phyloP scores from a whole-genome alignment of 2,888 invertebrate genomes.

The Slavum lentiscoides region DNA sequence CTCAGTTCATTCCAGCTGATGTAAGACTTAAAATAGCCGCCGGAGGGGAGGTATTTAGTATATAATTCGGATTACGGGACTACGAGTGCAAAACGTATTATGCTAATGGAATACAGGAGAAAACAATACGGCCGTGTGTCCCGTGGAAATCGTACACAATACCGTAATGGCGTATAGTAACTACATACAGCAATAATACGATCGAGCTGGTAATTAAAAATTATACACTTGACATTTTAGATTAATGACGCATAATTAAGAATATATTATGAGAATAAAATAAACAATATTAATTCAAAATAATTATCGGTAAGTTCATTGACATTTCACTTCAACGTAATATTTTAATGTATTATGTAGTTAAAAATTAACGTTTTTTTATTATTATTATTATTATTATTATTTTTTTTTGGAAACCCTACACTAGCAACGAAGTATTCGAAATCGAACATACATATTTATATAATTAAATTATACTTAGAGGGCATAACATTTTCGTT shows the following conservation, averaged over 20 bases:
- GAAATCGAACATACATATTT: too few relatives aligned
- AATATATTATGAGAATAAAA: too few relatives aligned
- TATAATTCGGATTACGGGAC: constrained; percentile 19
- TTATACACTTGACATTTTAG: constrained; percentile 31
- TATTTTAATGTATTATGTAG: too few relatives aligned
- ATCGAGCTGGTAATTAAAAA: constrained; percentile 28
- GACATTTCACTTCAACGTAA: too few relatives aligned
- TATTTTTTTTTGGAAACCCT: too few relatives aligned
- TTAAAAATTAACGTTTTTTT: too few relatives aligned
- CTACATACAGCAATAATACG: constrained; percentile 4
- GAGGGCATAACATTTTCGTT: too few relatives aligned
- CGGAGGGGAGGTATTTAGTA: not conserved
- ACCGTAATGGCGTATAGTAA: not conserved
- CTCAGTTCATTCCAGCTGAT: not conserved
- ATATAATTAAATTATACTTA: too few relatives aligned
- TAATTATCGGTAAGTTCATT: too few relatives aligned
- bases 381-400: too few relatives aligned
- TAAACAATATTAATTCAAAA: too few relatives aligned
- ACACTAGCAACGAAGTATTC: too few relatives aligned
- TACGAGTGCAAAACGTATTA: constrained; percentile 32
- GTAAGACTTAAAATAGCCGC: not conserved
- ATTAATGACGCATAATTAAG: constrained; percentile 23
- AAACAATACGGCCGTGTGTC: constrained; percentile 15
- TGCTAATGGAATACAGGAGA: constrained; percentile 28
- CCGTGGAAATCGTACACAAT: constrained; percentile 35